phyloP scores from a whole-genome alignment of 2,888 invertebrate genomes.

The Panopea generosa region DNA sequence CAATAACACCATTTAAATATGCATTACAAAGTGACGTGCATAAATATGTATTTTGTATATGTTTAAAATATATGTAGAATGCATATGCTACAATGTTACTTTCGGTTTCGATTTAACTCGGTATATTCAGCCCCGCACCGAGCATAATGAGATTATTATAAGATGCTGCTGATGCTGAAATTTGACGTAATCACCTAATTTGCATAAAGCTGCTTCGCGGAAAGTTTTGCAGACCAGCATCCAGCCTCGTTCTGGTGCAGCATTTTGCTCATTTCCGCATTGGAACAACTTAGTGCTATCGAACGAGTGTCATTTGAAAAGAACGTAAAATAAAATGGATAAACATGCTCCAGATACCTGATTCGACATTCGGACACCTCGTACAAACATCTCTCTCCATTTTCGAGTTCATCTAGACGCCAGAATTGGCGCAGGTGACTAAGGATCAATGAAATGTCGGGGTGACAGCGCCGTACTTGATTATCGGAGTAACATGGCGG shows the following conservation, averaged over 20 bases:
- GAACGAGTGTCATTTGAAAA: slow-evolving; percentile 24
- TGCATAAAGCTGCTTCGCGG: slow-evolving; percentile 71
- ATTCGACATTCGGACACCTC: slow-evolving; percentile 27
- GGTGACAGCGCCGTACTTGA: slow-evolving; percentile 49
- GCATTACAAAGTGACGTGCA: no score
- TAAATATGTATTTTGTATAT: no score
- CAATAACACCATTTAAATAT: no score
- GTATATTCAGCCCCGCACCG: background rate
- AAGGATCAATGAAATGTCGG: slow-evolving; percentile 62
- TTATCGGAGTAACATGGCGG: slow-evolving; percentile 59
- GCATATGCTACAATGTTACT: no score
- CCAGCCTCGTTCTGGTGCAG: slow-evolving; percentile 69
- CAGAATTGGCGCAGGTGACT: slow-evolving; percentile 53
- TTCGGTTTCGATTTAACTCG: slow-evolving; percentile 22
- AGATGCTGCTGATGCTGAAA: slow-evolving; percentile 42
- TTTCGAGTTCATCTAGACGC: slow-evolving; percentile 45
- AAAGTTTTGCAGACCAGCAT: slow-evolving; percentile 57
- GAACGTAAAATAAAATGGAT: slow-evolving; percentile 50
- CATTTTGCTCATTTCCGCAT: slow-evolving; percentile 76
- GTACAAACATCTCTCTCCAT: slow-evolving; percentile 25
- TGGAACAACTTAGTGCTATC: slow-evolving; percentile 29
- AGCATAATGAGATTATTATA: slow-evolving; percentile 15
- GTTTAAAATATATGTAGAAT: no score
- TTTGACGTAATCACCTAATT: slow-evolving; percentile 49
- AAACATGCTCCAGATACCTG: slow-evolving; percentile 42